Percentiles rank a stretch among this genome's conserved stretches.
Conservation (phyloP, 1,140 invertebrate genomes). For the Pseudobourletiella spinata region DNA sequence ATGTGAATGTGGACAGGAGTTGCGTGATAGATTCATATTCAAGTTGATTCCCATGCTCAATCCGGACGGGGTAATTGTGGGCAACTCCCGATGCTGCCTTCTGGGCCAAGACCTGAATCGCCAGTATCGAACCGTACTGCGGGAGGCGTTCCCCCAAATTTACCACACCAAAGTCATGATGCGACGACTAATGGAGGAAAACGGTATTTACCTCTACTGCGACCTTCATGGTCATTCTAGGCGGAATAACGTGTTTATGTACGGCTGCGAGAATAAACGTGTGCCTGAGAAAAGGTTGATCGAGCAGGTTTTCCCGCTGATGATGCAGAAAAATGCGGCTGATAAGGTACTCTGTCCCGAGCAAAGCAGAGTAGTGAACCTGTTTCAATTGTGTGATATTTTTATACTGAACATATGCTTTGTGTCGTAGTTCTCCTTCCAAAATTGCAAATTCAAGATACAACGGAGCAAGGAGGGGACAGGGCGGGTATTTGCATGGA, state of each 20-base stretch:
- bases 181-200: slow-evolving; percentile 74
- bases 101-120: slow-evolving; percentile 79
- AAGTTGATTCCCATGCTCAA: slow-evolving; percentile 94
- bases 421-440: slow-evolving; percentile 80
- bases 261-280: slow-evolving; percentile 84
- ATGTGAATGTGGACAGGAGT: too few species aligned
- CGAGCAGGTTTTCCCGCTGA: slow-evolving; percentile 83
- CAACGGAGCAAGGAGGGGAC: slow-evolving; percentile 89
- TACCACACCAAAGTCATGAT: slow-evolving; percentile 72
- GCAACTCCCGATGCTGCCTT: slow-evolving; percentile 80
- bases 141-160: slow-evolving; percentile 83
- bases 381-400: background rate
- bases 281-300: slow-evolving; percentile 64
- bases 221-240: slow-evolving; percentile 93
- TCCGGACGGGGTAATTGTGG: slow-evolving; percentile 91
- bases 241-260: slow-evolving; percentile 90
- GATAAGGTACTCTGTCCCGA: slow-evolving; percentile 85
- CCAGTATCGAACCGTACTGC: slow-evolving; percentile 72
- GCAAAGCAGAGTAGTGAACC: too few species aligned
- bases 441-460: slow-evolving; percentile 85
- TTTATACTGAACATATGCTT: too few species aligned
- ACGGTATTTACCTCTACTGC: slow-evolving; percentile 84
- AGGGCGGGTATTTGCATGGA: slow-evolving; percentile 84
- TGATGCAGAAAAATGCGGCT: slow-evolving; percentile 83
- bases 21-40: slow-evolving; percentile 90